Evolutionary conservation across 2,888 invertebrate species (phyloP), one percentile per base, ranked within the genome.

Genomic region (Trissolcus brochymenae): DNA sequence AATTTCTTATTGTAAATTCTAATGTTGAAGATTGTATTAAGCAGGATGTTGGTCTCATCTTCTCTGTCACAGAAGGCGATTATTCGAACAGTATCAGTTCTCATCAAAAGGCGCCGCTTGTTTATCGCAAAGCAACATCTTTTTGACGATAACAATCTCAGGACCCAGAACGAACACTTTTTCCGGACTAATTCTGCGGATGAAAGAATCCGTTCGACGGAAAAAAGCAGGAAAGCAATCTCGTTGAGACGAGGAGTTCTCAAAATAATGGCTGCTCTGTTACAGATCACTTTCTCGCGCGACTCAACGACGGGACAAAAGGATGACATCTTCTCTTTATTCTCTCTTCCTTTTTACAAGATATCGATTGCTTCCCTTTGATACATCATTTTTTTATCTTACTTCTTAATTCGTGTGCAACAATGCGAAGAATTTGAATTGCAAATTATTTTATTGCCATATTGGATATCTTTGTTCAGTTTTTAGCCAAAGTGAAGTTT

Each of bases 231-330:
- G 79, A 82, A 81, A 73, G 68, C 79, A 77, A 80, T 66, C 80
- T 78, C 81, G 79, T 76, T 35, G 35, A 35, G 11, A 35, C 76
- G 64, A 56, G 67, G 73, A 76, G 81, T 11, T 75, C 80, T 81
- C 80, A 77, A 80, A 79, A 82, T 82, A 81, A 82, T 81, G 75
- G 73, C 65, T 76, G 59, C 80, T 25, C 25, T 79, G 75, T 68
- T 60, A 81, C 72, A 76, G 50, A 76, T 78, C 76, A 75, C 80
- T 81, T 84, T 83, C 82, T 84, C 82, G 82, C 82, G 79, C 81
- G 79, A 78, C 70, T 70, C 81, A 76, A 83, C 16, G 60, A 9
- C 49, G 6, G 9, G 50, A 77, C 65, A 78, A 78, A 74, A 66
- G 74, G 74, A 74, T 74, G 74, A 35, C 35, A 35, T 35, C 57